Evolutionary conservation across 2,113 vertebrate genomes (phyloP).

Genomic region (Hassar affinis): DNA sequence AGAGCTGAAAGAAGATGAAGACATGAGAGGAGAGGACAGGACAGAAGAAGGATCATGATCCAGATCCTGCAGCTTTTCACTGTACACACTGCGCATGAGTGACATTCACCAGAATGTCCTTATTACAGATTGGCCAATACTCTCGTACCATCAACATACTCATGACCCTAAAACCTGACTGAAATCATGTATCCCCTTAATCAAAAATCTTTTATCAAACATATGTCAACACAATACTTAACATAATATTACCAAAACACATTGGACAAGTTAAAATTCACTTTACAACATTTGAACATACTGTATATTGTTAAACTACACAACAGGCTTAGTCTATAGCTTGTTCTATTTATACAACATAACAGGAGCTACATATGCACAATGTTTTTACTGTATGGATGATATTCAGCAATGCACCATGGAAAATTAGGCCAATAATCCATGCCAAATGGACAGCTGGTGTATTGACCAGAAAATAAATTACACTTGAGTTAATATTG

Average conservation of each 20-base stretch:
- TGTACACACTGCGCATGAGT: not conserved
- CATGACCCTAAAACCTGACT: not conserved
- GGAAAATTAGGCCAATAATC: conserved; percentile 10
- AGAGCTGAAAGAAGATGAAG: conserved; percentile 9
- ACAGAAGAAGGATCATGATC: not conserved
- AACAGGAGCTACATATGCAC: not conserved
- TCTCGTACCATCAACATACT: not conserved
- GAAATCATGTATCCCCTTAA: not conserved
- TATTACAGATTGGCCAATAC: not conserved
- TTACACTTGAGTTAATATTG: conserved; percentile 16
- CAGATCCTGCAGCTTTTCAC: not conserved
- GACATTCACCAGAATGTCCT: not conserved
- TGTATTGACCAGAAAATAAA: conserved; percentile 18
- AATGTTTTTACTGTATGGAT: not conserved
- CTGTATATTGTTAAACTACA: not conserved
- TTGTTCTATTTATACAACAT: not conserved
- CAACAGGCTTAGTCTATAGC: not conserved
- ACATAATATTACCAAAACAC: too few species aligned
- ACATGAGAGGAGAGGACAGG: not conserved
- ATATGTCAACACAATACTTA: not conserved
- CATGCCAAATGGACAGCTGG: conserved; percentile 17
- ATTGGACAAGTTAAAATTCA: not conserved
- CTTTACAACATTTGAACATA: not conserved
- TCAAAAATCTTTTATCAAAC: not conserved
- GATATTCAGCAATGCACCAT: not conserved